Base-by-base conservation (phyloP, 2,888 invertebrate species). In the Trachelus stipa region DNA sequence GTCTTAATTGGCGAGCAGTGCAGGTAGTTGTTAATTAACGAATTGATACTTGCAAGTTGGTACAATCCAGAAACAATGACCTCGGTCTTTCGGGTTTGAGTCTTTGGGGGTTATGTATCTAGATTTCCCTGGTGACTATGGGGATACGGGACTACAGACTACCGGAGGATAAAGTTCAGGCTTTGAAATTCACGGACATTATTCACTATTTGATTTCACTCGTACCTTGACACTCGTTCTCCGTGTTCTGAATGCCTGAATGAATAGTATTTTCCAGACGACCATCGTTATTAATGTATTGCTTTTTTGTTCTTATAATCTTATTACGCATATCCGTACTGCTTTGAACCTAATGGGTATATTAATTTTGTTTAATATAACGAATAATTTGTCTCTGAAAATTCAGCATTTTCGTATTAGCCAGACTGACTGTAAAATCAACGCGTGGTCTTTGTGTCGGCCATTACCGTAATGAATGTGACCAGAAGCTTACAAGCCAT, bases 391-490 rank as follows among this genome's bases (percentile, higher is more conserved):
- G 56, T 23, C 56, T 56, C 56, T 9, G 23, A 23, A 40, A 56
- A 56, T 23, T 9, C 23, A 56, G 56, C 9, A 23, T 56, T 56
- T 9, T 56, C 56, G 23, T 56, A 23, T 23, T 56, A 56, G 23
- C 56, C 23, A 23, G 23, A 56, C 23, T 23, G 6, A 56, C 56
- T 23, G 56, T 15, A 56, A 56, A 56, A 56, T 56, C 56, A 56
- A 9, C 56, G 9, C 56, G 56, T 1, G 82, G 79, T 81, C 81
- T 83, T 81, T 77, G 71, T 80, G 83, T 82, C 81, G 79, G 83
- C 84, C 86, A 86, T 88, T 88, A 88, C 83, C 83, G 80, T 88
- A 88, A 88, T 88, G 86, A 87, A 86, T 82, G 79, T 73, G 35
- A 31, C 34, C 34, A 56, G 23, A 56, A 56, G 56, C 56, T 56